Conservation (phyloP, 2,113 vertebrate species). For the Centropus bengalensis region DNA sequence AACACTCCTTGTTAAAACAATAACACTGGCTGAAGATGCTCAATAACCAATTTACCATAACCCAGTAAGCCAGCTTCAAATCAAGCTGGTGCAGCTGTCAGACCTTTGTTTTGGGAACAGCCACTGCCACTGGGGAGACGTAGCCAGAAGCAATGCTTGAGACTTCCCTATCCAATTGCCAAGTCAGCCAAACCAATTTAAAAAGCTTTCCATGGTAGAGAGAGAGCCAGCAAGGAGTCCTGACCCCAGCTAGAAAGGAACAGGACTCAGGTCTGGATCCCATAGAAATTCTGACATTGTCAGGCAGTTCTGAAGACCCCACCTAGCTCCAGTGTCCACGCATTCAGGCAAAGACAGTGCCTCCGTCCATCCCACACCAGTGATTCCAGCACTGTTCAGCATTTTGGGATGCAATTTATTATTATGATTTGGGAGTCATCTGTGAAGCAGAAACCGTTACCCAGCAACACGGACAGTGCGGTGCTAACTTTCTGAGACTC, state of each 20-base stretch:
- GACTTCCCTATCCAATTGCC: background rate
- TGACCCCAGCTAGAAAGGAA: background rate
- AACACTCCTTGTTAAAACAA: background rate
- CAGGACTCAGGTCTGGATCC: accelerated
- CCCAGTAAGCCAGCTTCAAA: background rate
- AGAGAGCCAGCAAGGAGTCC: background rate
- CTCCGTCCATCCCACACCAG: background rate
- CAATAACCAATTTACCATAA: background rate
- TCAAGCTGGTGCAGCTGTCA: background rate
- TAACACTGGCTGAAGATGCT: background rate
- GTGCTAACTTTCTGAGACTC: conserved; percentile 14
- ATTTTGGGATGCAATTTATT: background rate
- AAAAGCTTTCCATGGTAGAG: background rate
- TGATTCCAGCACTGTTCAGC: background rate
- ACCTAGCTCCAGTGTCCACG: background rate
- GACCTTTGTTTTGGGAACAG: background rate
- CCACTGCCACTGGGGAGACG: background rate
- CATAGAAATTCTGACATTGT: accelerated
- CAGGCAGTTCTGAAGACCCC: accelerated
- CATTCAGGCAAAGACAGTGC: background rate
- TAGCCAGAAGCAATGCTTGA: background rate
- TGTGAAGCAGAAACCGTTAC: conserved; percentile 16
- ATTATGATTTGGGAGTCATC: background rate
- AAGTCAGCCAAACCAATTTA: background rate
- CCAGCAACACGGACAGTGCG: background rate